These are phyloP conservation scores for Macrochelys suwanniensis DNA, from an alignment of 2,797 vertebrate genomes.

Conservation along the genomic window DNA sequence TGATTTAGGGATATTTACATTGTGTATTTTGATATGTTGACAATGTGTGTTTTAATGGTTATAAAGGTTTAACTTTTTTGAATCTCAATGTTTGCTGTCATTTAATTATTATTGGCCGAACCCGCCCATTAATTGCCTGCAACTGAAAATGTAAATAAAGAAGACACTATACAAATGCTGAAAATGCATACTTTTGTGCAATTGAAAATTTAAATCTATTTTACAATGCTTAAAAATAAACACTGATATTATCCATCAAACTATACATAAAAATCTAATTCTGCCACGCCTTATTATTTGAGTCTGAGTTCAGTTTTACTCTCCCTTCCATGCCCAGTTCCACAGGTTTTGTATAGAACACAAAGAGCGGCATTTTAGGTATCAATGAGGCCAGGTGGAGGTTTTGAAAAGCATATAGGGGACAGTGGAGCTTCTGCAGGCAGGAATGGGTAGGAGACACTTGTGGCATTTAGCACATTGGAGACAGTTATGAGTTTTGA, in stretches of 20 bases:
- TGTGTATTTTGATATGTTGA: not conserved
- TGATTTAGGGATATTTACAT: not conserved
- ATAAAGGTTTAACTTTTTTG: not conserved
- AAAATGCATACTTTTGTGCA: not conserved
- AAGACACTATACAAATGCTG: not conserved
- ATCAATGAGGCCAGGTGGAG: not conserved
- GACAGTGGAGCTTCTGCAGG: not conserved
- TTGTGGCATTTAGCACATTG: not conserved
- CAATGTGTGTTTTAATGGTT: not conserved
- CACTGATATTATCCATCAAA: not conserved
- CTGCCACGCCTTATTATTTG: not conserved
- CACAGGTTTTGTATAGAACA: not conserved
- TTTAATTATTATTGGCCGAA: not conserved
- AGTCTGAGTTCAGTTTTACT: not conserved
- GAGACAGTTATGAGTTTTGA: rapidly evolving
- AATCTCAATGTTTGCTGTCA: not conserved
- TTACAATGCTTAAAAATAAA: not conserved
- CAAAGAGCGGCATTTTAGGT: not conserved
- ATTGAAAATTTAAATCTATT: not conserved
- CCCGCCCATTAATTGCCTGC: not conserved
- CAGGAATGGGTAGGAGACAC: rapidly evolving
- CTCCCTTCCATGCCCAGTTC: not conserved
- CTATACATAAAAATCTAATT: not conserved
- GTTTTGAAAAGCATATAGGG: not conserved
- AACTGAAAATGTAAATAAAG: not conserved